A percentile compares a stretch with the other conserved stretches of the same genome.
These are phyloP conservation scores for Diadema setosum DNA, from an alignment of 35 echinoderm and acorn worm species.

Conservation along the genomic window DNA sequence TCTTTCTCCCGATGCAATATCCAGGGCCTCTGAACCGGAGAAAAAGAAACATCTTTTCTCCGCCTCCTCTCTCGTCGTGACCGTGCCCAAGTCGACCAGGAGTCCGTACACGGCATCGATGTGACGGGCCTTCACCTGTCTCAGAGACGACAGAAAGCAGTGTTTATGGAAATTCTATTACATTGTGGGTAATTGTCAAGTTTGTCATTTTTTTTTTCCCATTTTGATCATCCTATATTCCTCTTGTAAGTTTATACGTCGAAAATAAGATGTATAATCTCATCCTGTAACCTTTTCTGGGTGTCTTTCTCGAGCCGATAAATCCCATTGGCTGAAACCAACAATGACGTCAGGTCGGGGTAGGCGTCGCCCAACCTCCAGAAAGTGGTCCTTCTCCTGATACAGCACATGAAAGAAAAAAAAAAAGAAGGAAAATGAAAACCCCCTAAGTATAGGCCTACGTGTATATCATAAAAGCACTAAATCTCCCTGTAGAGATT, in stretches of 20 bases:
- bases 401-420: background rate
- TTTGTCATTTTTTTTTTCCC: no score
- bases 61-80: background rate
- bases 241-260: no score
- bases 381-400: background rate
- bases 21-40: background rate
- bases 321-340: conserved; percentile 3
- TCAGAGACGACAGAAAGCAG: no score
- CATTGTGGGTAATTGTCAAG: no score
- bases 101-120: background rate
- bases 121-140: background rate
- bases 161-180: no score
- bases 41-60: background rate
- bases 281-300: background rate
- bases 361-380: background rate
- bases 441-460: no score
- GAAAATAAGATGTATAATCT: background rate
- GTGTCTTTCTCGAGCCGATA: background rate
- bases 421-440: no score
- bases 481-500: no score
- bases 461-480: no score
- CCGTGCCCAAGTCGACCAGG: background rate
- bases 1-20: background rate
- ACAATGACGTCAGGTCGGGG: background rate
- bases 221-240: no score